phyloP scores from a whole-genome alignment of 2,797 vertebrate species.

The Hirundo rustica region DNA sequence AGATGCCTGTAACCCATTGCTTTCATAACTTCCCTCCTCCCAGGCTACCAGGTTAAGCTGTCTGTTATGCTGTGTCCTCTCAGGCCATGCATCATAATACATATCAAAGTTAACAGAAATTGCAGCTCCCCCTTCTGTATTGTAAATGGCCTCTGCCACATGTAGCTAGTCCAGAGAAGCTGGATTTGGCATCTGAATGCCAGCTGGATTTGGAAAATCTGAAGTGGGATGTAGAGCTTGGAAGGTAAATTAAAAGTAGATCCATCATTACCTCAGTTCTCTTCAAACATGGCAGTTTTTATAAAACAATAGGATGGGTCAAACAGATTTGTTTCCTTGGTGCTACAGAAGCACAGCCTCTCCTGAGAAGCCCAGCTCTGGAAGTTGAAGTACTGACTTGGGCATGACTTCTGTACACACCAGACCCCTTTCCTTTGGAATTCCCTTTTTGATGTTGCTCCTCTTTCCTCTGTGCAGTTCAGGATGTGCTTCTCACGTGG shows the following conservation, averaged over 20 bases:
- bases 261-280: neutral
- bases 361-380: neutral
- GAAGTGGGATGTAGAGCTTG: neutral
- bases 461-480: neutral
- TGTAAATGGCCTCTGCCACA: neutral
- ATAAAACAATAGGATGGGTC: neutral
- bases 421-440: neutral
- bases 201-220: neutral
- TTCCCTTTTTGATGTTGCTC: neutral
- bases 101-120: neutral
- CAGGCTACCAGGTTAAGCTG: neutral
- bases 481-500: neutral
- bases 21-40: slow-evolving; percentile 11
- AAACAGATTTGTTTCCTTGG: neutral
- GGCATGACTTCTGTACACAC: neutral
- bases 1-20: neutral
- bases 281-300: neutral
- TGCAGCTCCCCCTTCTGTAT: neutral
- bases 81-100: neutral
- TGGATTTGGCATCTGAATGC: neutral
- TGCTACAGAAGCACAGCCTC: neutral
- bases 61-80: neutral
- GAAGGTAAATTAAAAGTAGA: neutral
- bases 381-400: neutral
- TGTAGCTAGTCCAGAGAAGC: neutral